Conservation (phyloP, 2,113 vertebrate genomes). For the Neotoma lepida region DNA sequence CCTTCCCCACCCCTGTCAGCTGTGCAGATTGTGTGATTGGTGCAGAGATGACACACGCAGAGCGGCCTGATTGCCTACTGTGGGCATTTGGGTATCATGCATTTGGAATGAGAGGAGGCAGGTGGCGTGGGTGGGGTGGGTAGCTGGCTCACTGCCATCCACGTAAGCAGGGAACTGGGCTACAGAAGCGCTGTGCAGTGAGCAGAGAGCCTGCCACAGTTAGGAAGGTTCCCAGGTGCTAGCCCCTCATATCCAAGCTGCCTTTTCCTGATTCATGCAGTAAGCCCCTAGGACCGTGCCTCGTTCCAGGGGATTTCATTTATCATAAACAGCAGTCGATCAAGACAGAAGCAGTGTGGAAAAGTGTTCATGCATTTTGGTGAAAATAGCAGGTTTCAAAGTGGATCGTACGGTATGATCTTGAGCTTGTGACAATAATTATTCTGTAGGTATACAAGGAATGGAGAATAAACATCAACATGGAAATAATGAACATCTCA, state of each 20-base stretch:
- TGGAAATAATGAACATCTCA: not conserved
- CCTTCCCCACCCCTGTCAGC: not conserved
- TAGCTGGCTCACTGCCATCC: not conserved
- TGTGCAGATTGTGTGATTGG: not conserved
- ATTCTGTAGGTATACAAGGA: not conserved
- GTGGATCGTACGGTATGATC: not conserved
- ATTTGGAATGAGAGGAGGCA: not conserved
- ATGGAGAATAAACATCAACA: not conserved
- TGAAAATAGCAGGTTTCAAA: not conserved
- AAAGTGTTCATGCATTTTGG: not conserved
- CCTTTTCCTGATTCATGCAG: not conserved
- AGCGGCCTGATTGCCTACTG: not conserved
- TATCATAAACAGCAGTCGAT: not conserved
- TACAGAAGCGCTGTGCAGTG: accelerated
- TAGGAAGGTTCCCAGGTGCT: not conserved
- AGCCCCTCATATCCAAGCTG: not conserved
- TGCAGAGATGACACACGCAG: not conserved
- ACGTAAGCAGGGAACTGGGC: not conserved
- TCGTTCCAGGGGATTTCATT: not conserved
- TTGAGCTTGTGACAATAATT: not conserved
- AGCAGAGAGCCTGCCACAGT: not conserved
- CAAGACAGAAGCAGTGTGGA: not conserved
- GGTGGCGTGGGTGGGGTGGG: not conserved
- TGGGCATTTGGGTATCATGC: not conserved
- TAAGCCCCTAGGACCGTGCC: not conserved